A percentile compares a stretch with the other conserved stretches of the same genome.
Conservation (phyloP, 2,113 vertebrate genomes). For the Alouatta palliata region DNA sequence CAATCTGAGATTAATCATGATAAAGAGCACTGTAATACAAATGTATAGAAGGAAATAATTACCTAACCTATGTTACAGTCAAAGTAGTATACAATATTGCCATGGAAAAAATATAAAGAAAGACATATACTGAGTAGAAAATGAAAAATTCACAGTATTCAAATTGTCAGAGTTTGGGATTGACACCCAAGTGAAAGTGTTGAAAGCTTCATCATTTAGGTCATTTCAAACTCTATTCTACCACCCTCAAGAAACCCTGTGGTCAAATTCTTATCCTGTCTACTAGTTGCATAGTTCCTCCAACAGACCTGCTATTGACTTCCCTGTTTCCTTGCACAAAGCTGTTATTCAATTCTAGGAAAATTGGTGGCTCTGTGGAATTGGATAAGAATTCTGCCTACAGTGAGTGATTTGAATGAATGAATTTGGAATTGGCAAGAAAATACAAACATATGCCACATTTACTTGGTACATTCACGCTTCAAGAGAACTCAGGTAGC, state of each 20-base stretch:
- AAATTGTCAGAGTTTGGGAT: slow-evolving; percentile 6
- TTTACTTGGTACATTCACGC: slow-evolving; percentile 54
- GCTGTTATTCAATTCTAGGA: slow-evolving; percentile 70
- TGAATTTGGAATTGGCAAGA: slow-evolving; percentile 73
- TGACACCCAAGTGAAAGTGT: background rate
- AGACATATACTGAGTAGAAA: background rate
- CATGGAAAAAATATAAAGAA: background rate
- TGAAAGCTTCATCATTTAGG: slow-evolving; percentile 36
- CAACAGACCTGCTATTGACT: slow-evolving; percentile 64
- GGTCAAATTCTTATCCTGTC: slow-evolving; percentile 50
- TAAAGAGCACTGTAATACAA: background rate
- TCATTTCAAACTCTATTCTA: slow-evolving; percentile 14
- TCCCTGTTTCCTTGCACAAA: slow-evolving; percentile 55
- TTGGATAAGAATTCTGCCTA: slow-evolving; percentile 68
- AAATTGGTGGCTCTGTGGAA: slow-evolving; percentile 61
- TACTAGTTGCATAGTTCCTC: slow-evolving; percentile 16
- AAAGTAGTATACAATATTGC: background rate
- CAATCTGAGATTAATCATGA: background rate
- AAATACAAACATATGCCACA: slow-evolving; percentile 64
- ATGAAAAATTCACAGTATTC: background rate
- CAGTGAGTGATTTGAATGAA: slow-evolving; percentile 72
- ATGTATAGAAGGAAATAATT: background rate
- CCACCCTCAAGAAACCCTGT: slow-evolving; percentile 15
- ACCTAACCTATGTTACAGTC: background rate
- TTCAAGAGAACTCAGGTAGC: slow-evolving; percentile 70